phyloP scores from a whole-genome alignment of 2,888 invertebrate genomes.

The Linyphia triangularis region DNA sequence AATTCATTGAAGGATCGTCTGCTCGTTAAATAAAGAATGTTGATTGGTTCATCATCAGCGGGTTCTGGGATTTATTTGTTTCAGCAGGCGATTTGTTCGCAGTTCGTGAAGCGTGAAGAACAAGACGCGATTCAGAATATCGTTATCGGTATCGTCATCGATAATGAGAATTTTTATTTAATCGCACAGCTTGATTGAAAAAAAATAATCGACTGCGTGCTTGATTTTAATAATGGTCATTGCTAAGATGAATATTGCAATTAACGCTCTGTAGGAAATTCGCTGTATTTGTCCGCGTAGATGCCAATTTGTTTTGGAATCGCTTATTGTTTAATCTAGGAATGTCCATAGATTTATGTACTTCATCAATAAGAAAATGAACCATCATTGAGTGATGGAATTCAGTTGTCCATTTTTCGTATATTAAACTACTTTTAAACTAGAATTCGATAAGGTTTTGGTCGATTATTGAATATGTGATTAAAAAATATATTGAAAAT shows the following conservation, averaged over 20 bases:
- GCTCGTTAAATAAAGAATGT: constrained; percentile 39
- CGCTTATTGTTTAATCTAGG: no score
- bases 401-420: no score
- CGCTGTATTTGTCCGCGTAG: no score
- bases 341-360: no score
- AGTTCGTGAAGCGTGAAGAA: constrained; percentile 38
- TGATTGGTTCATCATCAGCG: constrained; percentile 47
- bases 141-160: constrained; percentile 28
- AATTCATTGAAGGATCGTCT: constrained; percentile 28
- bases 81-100: constrained; percentile 45
- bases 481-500: no score
- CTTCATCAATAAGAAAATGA: no score
- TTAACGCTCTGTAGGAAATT: no score
- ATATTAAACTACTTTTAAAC: no score
- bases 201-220: constrained; percentile 2
- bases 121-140: constrained; percentile 33
- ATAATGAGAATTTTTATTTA: constrained; percentile 38
- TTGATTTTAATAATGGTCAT: constrained; percentile 25
- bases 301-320: no score
- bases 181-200: constrained; percentile 1
- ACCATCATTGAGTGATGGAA: no score
- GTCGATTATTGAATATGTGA: no score
- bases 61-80: constrained; percentile 34
- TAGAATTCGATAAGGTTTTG: no score
- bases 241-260: not conserved